Evolutionary conservation across 2,888 invertebrate species (phyloP).

Genomic region (Criorhina ranunculi): DNA sequence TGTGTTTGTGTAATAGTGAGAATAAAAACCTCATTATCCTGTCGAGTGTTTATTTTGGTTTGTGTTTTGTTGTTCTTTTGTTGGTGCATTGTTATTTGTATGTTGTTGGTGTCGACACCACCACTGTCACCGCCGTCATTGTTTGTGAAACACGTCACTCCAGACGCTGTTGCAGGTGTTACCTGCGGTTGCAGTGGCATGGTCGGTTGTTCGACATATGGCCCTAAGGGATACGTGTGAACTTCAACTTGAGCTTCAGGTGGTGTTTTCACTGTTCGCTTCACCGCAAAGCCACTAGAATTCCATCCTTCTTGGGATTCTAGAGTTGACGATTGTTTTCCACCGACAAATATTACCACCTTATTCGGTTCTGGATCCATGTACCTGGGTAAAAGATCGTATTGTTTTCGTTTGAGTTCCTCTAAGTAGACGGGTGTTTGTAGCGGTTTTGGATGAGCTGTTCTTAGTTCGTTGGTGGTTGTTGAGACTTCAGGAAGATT

Average conservation of each 20-base stretch:
- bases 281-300: slow-evolving; percentile 58
- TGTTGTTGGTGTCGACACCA: slow-evolving; percentile 23
- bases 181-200: slow-evolving; percentile 78
- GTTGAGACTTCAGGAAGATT: slow-evolving; percentile 8
- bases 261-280: slow-evolving; percentile 37
- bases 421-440: slow-evolving; percentile 65
- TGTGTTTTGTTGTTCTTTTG: slow-evolving; percentile 48
- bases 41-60: slow-evolving; percentile 61
- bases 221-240: slow-evolving; percentile 55
- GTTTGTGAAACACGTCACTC: slow-evolving; percentile 48
- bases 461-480: slow-evolving; percentile 13
- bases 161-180: slow-evolving; percentile 72
- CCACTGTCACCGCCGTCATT: slow-evolving; percentile 15
- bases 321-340: slow-evolving; percentile 63
- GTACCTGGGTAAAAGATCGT: slow-evolving; percentile 40
- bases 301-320: slow-evolving; percentile 21
- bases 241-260: slow-evolving; percentile 69
- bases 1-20: slow-evolving; percentile 23
- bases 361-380: slow-evolving; percentile 50
- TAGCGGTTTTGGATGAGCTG: slow-evolving; percentile 65
- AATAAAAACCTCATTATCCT: slow-evolving; percentile 74
- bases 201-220: slow-evolving; percentile 74
- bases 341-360: slow-evolving; percentile 65
- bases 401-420: slow-evolving; percentile 56
- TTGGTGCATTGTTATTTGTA: slow-evolving; percentile 51